phyloP scores from a whole-genome alignment of 64 coral and sea anemone species.

The Dendronephthya gigantea region DNA sequence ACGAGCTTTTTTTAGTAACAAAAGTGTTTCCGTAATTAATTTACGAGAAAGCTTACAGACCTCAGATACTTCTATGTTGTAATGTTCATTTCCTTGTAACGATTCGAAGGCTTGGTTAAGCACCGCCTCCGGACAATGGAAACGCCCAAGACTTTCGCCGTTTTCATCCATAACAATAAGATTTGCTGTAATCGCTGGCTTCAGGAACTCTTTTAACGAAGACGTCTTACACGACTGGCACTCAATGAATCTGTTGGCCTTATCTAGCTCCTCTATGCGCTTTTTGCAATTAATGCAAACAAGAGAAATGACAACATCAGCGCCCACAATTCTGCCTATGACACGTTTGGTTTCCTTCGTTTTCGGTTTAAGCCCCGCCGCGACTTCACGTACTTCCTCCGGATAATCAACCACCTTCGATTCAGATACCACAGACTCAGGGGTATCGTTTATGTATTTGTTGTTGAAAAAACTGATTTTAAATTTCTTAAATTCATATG shows the following conservation, averaged over 20 bases:
- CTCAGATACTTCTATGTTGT: constrained; percentile 31
- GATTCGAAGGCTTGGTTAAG: neutral
- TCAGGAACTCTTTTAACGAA: constrained; percentile 1
- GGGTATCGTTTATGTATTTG: neutral
- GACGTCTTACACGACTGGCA: neutral
- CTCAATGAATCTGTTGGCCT: neutral
- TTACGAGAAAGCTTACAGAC: neutral
- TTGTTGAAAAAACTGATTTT: neutral
- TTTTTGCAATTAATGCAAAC: neutral
- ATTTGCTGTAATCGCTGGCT: constrained; percentile 1
- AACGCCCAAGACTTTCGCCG: constrained; percentile 15
- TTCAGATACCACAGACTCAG: neutral
- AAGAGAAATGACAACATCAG: neutral
- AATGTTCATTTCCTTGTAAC: constrained; percentile 11
- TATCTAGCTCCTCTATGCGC: neutral
- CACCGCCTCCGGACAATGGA: constrained; percentile 17
- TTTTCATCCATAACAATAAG: neutral
- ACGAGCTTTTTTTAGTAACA: neutral
- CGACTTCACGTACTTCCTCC: neutral
- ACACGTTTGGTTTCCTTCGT: constrained; percentile 1
- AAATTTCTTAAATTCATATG: constrained; percentile 4
- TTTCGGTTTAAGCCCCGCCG: constrained; percentile 3
- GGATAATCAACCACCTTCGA: neutral
- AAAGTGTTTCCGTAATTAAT: neutral
- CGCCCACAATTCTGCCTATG: neutral